Evolutionary conservation across 2,888 invertebrate species (phyloP).

Genomic region (Synergus gifuensis): DNA sequence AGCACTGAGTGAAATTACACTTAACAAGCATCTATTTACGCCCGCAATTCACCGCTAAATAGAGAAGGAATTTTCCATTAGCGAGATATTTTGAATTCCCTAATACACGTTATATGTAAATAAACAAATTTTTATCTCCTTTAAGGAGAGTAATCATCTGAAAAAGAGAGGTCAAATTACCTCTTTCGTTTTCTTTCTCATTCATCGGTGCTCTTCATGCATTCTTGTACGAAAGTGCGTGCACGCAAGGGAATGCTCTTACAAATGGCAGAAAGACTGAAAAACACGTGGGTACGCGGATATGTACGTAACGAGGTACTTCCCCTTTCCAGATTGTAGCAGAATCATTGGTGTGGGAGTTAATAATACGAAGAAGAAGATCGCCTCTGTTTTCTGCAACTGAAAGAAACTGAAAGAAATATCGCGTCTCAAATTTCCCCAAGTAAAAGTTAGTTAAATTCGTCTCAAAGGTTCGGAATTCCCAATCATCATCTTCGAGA

Average conservation of each 20-base stretch:
- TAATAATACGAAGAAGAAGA: neutral
- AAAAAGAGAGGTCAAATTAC: neutral
- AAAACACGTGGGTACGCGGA: constrained; percentile 29
- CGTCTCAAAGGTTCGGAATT: too few species aligned
- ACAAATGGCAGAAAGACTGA: neutral
- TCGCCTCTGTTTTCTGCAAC: too few species aligned
- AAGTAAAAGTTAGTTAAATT: too few species aligned
- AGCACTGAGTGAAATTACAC: neutral
- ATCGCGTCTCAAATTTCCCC: too few species aligned
- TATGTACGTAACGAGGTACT: constrained; percentile 25
- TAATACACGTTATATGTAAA: constrained; percentile 12
- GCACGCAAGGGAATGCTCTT: constrained; percentile 26
- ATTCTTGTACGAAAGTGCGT: constrained; percentile 17
- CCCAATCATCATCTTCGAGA: too few species aligned
- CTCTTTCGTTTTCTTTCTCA: neutral
- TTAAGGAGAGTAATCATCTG: neutral
- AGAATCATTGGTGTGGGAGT: constrained; percentile 33
- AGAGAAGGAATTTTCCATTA: constrained; percentile 29
- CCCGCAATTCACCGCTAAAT: constrained; percentile 3
- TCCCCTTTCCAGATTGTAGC: constrained; percentile 23
- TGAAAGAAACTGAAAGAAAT: too few species aligned
- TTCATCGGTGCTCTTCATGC: neutral
- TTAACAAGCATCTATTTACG: constrained; percentile 36
- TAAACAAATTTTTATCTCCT: neutral
- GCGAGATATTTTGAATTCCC: neutral